Conservation (phyloP, 2,888 invertebrate genomes). For the Beris chalybata region DNA sequence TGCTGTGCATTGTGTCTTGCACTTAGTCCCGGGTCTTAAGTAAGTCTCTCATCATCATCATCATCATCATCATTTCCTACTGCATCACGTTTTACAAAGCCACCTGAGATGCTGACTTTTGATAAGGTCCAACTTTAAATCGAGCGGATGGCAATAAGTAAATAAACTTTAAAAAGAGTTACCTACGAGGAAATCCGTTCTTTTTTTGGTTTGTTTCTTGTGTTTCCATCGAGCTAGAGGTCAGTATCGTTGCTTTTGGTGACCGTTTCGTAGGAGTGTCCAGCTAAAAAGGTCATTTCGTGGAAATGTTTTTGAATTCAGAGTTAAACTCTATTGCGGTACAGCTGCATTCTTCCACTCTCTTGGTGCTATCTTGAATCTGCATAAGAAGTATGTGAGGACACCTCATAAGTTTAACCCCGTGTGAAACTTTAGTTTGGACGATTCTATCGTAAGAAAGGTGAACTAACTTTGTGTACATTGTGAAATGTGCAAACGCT, state of each 20-base stretch:
- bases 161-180: constrained; percentile 21
- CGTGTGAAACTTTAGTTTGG: constrained; percentile 9
- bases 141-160: constrained; percentile 24
- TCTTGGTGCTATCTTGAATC: constrained; percentile 11
- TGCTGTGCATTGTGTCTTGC: constrained; percentile 1
- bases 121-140: constrained; percentile 36
- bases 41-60: constrained; percentile 25
- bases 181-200: constrained; percentile 20
- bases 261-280: constrained; percentile 21
- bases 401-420: constrained; percentile 23
- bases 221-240: too few relatives aligned
- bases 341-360: not conserved
- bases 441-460: too few relatives aligned
- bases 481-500: too few relatives aligned
- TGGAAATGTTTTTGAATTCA: not conserved
- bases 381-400: constrained; percentile 14
- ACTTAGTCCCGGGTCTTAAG: constrained; percentile 3
- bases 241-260: not conserved
- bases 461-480: too few relatives aligned
- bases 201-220: not conserved
- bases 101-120: constrained; percentile 42
- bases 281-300: constrained; percentile 16
- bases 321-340: too few relatives aligned
- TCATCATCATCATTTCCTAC: constrained; percentile 51
- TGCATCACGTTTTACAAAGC: constrained; percentile 39